phyloP scores from a whole-genome alignment of 2,888 invertebrate species.

The Ischnus inquisitorius region DNA sequence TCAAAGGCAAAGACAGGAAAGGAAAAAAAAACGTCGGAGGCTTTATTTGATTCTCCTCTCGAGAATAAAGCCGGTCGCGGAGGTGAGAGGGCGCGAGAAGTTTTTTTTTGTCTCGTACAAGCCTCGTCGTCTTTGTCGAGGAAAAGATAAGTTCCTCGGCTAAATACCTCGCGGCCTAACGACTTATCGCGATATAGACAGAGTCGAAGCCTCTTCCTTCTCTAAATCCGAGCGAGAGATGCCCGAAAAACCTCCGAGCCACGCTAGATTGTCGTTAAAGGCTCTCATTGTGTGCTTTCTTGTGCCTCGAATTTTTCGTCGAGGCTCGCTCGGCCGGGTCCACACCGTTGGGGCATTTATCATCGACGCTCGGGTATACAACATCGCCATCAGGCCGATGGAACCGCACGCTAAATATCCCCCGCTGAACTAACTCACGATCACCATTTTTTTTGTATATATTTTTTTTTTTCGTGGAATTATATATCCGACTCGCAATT shows the following conservation, averaged over 20 bases:
- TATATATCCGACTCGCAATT: slow-evolving; percentile 23
- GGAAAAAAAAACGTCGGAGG: slow-evolving; percentile 74
- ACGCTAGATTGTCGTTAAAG: slow-evolving; percentile 68
- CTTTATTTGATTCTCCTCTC: slow-evolving; percentile 73
- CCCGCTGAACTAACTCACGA: background rate
- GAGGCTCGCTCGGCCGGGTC: slow-evolving; percentile 66
- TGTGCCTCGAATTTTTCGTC: slow-evolving; percentile 35
- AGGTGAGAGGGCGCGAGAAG: slow-evolving; percentile 27
- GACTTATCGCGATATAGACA: slow-evolving; percentile 75
- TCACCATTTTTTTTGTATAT: background rate
- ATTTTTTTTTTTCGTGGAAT: slow-evolving; percentile 32
- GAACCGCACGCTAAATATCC: slow-evolving; percentile 16
- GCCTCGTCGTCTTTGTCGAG: slow-evolving; percentile 61
- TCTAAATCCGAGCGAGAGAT: slow-evolving; percentile 29
- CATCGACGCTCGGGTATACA: slow-evolving; percentile 58
- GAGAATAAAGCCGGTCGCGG: slow-evolving; percentile 51
- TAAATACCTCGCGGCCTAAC: slow-evolving; percentile 78
- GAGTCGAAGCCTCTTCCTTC: slow-evolving; percentile 53
- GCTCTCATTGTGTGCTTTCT: slow-evolving; percentile 66
- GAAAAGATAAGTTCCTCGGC: slow-evolving; percentile 73
- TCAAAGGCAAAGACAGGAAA: too few relatives aligned
- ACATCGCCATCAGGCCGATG: slow-evolving; percentile 7
- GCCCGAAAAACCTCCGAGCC: background rate
- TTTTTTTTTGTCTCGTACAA: slow-evolving; percentile 37
- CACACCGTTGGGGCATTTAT: slow-evolving; percentile 72